Evolutionary conservation across 2,888 invertebrate genomes (phyloP), one percentile per base, ranked within the genome.

Genomic region (Barypeithes pellucidus): DNA sequence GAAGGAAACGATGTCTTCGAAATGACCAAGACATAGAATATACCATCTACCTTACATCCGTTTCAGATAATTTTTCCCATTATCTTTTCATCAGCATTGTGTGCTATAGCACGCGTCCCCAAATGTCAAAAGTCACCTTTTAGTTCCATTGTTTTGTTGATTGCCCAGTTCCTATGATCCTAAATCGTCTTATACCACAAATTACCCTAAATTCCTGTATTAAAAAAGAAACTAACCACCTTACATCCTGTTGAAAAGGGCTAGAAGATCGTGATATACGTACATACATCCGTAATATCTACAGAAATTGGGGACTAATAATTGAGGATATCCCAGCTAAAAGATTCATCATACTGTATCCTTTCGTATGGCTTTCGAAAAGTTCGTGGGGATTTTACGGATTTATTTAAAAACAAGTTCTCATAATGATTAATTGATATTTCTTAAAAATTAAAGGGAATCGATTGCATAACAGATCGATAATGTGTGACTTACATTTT

Each of bases 41-140:
- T 47, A 20, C 12, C 47, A 3, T 39, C 20, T 9, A 11, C 20
- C 18, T 47, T 9, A 20, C 20, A 47, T 47, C 47, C 47, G 47
- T 47, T 47, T 4, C 11, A 47, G 20, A 16, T 16, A 18, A 45
- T 45, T 45, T 45, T 16, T 47, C 20, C 3, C 1, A 20, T 47
- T 52, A n/a, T n/a, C n/a, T n/a, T n/a, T n/a, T n/a, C n/a, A n/a
- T 54, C 54, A 33, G 9, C 54, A 54, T 33, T 33, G 54, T 33
- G 2, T 29, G 33, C 16, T 16, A 29, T 16, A 33, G 54, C 54
- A 54, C 54, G 54, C 54, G 54, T 16, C 12, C 54, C 22, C 20
- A 24, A 54, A 54, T 54, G 54, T 54, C 54, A 54, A 54, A 33
- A 54, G 54, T 54, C 29, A 12, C 54, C 33, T 12, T 54, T 29